Evolutionary conservation across 1,140 invertebrate genomes (phyloP).

Genomic region (Drosophila virilis): DNA sequence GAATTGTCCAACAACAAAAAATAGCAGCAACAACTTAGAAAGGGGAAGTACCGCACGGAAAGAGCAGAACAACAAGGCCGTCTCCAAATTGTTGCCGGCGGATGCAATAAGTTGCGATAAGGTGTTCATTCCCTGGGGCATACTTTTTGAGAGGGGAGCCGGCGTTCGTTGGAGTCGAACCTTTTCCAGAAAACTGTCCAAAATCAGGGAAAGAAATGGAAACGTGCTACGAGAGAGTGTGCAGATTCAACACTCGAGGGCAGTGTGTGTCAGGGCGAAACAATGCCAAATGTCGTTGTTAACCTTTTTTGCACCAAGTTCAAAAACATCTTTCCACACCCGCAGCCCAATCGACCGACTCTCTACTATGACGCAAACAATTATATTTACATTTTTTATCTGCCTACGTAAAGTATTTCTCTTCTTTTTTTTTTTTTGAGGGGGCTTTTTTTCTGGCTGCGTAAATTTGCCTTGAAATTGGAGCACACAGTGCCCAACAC

Average conservation of each 20-base stretch:
- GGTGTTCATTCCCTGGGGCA: slow-evolving; percentile 78
- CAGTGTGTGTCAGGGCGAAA: slow-evolving; percentile 54
- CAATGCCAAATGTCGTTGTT: slow-evolving; percentile 80
- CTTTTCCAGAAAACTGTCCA: slow-evolving; percentile 73
- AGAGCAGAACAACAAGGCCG: slow-evolving; percentile 55
- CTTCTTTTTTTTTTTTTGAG: slow-evolving; percentile 59
- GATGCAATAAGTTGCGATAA: slow-evolving; percentile 83
- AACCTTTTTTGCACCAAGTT: slow-evolving; percentile 71
- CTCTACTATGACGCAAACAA: slow-evolving; percentile 72
- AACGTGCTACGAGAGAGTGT: slow-evolving; percentile 49
- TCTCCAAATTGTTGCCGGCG: slow-evolving; percentile 81
- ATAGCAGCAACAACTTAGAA: neutral
- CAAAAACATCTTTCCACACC: slow-evolving; percentile 52
- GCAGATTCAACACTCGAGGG: slow-evolving; percentile 25
- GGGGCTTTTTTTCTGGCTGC: slow-evolving; percentile 21
- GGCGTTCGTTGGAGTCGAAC: slow-evolving; percentile 25
- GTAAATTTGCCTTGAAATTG: slow-evolving; percentile 75
- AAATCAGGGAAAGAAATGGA: slow-evolving; percentile 69
- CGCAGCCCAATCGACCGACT: slow-evolving; percentile 7
- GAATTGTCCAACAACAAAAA: slow-evolving; percentile 61
- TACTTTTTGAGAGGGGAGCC: slow-evolving; percentile 33
- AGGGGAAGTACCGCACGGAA: slow-evolving; percentile 13
- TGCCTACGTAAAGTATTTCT: slow-evolving; percentile 54
- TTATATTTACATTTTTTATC: slow-evolving; percentile 83
- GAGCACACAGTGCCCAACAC: slow-evolving; percentile 37